These are phyloP conservation scores for Lysandra bellargus DNA, from an alignment of 2,888 invertebrate species.

Conservation along the genomic window DNA sequence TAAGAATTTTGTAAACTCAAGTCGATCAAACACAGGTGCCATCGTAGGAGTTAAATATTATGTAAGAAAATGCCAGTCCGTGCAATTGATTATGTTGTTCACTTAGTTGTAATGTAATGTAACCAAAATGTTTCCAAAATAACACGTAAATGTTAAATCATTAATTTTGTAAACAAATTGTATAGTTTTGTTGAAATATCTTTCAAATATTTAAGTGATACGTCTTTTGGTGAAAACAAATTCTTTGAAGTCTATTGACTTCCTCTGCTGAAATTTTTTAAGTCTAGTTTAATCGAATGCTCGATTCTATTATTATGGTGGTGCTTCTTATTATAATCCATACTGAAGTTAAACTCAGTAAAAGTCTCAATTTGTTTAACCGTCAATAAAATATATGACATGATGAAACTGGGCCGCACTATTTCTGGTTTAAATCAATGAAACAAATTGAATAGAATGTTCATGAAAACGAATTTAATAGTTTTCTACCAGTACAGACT, in stretches of 20 bases:
- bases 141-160: neutral
- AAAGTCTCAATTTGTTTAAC: neutral
- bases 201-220: neutral
- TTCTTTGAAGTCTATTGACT: neutral
- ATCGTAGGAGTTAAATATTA: slow-evolving; percentile 22
- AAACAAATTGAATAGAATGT: too few species aligned
- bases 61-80: neutral
- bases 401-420: neutral
- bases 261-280: neutral
- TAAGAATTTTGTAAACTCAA: slow-evolving; percentile 11
- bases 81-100: slow-evolving; percentile 2
- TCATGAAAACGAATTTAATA: too few species aligned
- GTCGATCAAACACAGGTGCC: slow-evolving; percentile 29
- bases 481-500: too few species aligned
- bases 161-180: neutral
- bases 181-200: neutral
- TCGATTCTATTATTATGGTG: neutral
- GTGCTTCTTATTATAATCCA: neutral
- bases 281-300: neutral
- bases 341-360: neutral
- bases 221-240: neutral
- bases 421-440: neutral
- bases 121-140: slow-evolving; percentile 4
- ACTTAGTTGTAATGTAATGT: neutral
- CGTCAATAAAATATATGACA: neutral